phyloP scores from a whole-genome alignment of 2,113 vertebrate species.

The Crotalus helleri region DNA sequence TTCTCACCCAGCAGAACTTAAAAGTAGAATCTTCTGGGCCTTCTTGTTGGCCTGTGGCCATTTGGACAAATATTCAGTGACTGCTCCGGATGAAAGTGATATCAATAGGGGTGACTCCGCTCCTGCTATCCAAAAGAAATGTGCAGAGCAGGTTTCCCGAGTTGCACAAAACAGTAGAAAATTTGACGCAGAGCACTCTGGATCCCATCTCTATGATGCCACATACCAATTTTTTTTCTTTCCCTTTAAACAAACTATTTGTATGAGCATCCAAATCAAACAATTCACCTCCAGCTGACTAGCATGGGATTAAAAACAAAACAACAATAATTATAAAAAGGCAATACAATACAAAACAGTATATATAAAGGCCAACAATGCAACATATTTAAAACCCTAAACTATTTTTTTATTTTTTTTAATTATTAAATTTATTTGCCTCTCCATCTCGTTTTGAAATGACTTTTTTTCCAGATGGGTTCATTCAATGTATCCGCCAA shows the following conservation, averaged over 20 bases:
- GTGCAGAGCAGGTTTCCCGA: background rate
- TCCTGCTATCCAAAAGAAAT: background rate
- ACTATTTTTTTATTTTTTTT: background rate
- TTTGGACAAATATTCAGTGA: background rate
- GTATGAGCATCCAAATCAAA: background rate
- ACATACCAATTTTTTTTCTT: background rate
- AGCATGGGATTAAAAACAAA: background rate
- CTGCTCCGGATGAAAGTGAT: background rate
- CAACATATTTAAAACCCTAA: background rate
- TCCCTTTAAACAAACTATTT: background rate
- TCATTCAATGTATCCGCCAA: background rate
- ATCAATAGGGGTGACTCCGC: background rate
- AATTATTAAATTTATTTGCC: too few relatives aligned
- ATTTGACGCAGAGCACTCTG: background rate
- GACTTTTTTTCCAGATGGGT: background rate
- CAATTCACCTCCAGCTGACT: background rate
- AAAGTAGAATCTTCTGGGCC: background rate
- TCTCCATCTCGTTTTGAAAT: background rate
- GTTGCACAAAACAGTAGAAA: background rate
- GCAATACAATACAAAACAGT: background rate
- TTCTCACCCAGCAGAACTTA: background rate
- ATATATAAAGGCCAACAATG: background rate
- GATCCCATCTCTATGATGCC: background rate
- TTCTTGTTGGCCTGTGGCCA: background rate
- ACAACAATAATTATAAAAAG: background rate